A percentile compares a stretch with the other conserved stretches of the same genome.
Evolutionary conservation across 2,113 vertebrate genomes (phyloP).

Genomic region (Perccottus glenii): DNA sequence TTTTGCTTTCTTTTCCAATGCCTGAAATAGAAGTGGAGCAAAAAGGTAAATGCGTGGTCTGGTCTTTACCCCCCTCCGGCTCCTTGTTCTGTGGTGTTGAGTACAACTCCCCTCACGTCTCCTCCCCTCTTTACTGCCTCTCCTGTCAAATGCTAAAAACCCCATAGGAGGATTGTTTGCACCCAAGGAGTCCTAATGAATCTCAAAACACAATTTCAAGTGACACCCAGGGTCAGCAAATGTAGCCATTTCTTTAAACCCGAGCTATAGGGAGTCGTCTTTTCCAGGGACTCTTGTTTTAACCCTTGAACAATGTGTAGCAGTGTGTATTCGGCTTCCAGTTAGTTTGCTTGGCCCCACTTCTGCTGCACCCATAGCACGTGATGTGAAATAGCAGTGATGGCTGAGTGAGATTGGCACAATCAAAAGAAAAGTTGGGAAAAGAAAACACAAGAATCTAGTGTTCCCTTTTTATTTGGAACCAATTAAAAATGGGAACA

Average conservation of each 20-base stretch:
- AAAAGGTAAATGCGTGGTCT: conserved; percentile 99
- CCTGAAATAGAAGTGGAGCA: conserved; percentile 99
- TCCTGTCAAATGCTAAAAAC: conserved; percentile 64
- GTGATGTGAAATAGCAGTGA: conserved; percentile 74
- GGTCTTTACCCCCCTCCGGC: conserved; percentile 78
- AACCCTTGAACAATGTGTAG: conserved; percentile 51
- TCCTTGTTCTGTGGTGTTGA: conserved; percentile 79
- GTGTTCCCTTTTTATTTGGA: conserved; percentile 41
- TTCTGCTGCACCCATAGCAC: conserved; percentile 69
- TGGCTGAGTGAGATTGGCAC: conserved; percentile 77
- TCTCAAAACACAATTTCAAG: conserved; percentile 61
- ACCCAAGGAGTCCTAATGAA: conserved; percentile 66
- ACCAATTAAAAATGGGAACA: conserved; percentile 54
- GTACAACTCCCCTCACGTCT: conserved; percentile 65
- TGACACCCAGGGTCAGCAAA: conserved; percentile 43
- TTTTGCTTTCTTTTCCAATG: conserved; percentile 92
- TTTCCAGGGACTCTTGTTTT: conserved; percentile 56
- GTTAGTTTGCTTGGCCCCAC: conserved; percentile 69
- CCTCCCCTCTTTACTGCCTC: conserved; percentile 61
- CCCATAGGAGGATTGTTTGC: conserved; percentile 72
- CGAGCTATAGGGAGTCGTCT: conserved; percentile 52
- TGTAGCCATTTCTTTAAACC: conserved; percentile 44
- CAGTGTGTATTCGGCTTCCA: conserved; percentile 56
- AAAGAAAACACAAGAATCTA: conserved; percentile 33
- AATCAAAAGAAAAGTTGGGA: conserved; percentile 11